Percentiles rank a stretch among this genome's conserved stretches.
These are phyloP conservation scores for Hypotaenidia philippensis DNA, from an alignment of 2,797 vertebrate species.

Conservation along the genomic window DNA sequence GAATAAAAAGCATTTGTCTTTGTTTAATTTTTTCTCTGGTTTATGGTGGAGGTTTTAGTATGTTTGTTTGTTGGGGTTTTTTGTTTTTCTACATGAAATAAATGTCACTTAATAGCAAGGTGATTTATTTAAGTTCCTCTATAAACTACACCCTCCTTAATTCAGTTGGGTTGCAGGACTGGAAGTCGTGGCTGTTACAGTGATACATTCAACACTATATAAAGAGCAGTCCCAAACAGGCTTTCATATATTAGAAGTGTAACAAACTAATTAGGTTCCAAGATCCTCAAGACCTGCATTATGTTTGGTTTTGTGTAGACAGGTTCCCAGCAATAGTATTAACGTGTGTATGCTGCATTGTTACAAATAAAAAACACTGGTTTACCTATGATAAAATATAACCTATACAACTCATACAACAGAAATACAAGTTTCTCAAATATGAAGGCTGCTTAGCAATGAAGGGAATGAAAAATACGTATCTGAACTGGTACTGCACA, in stretches of 20 bases:
- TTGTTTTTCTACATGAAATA: background rate
- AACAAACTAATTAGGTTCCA: background rate
- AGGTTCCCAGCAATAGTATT: background rate
- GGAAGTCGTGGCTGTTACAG: background rate
- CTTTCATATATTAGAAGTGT: background rate
- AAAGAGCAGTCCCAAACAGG: background rate
- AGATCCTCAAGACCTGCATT: background rate
- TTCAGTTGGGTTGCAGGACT: background rate
- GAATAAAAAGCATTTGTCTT: background rate
- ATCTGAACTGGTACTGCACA: background rate
- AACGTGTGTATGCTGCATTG: background rate
- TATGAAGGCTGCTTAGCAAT: background rate
- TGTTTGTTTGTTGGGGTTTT: background rate
- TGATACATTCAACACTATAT: background rate
- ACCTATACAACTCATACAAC: background rate
- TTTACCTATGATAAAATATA: background rate
- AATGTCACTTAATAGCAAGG: background rate
- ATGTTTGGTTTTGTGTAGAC: background rate
- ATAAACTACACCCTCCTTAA: background rate
- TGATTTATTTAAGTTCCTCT: background rate
- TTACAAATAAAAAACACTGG: background rate
- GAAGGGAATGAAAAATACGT: background rate
- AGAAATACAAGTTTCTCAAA: background rate
- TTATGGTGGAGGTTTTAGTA: no score
- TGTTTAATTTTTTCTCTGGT: background rate